A percentile compares a stretch with the other conserved stretches of the same genome.
These are phyloP conservation scores for Drosophila neutralis DNA, from an alignment of 2,888 invertebrate species.

Conservation along the genomic window DNA sequence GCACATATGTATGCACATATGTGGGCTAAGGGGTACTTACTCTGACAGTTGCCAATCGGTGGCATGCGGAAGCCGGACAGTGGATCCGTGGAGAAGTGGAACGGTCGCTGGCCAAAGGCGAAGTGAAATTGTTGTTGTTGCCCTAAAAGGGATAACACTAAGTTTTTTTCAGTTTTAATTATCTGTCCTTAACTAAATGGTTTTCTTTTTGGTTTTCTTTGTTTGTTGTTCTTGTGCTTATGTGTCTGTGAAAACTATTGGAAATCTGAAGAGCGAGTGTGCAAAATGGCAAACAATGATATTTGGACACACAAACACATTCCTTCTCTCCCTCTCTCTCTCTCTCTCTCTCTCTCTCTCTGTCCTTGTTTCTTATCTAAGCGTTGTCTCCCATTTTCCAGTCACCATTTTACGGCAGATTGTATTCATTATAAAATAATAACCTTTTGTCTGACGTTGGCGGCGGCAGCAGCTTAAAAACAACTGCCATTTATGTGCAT, in stretches of 20 bases:
- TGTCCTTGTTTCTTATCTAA: conserved; percentile 10
- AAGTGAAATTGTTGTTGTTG: conserved; percentile 98
- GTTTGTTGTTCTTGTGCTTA: conserved; percentile 12
- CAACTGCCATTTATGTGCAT: conserved; percentile 33
- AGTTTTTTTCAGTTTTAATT: conserved; percentile 85
- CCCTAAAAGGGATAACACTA: conserved; percentile 96
- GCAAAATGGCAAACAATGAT: neutral
- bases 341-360: neutral
- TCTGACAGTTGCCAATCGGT: conserved; percentile 95
- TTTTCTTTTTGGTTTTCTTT: conserved; percentile 34
- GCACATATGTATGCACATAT: neutral
- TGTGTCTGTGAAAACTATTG: conserved; percentile 10
- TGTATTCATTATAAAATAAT: conserved; percentile 82
- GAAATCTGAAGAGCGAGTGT: neutral
- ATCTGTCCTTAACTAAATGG: conserved; percentile 83
- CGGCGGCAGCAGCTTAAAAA: conserved; percentile 57
- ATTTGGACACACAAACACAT: neutral
- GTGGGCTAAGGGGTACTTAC: conserved; percentile 87
- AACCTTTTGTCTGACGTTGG: conserved; percentile 75
- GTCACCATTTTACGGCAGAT: conserved; percentile 61
- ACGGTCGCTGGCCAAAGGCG: conserved; percentile 94
- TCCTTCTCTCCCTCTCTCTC: neutral
- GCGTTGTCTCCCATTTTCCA: conserved; percentile 38
- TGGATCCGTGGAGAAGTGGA: conserved; percentile 94
- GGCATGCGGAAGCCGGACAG: conserved; percentile 95